Evolutionary conservation across 1,140 invertebrate species (phyloP).

Genomic region (Macrosteles quadrilineatus): DNA sequence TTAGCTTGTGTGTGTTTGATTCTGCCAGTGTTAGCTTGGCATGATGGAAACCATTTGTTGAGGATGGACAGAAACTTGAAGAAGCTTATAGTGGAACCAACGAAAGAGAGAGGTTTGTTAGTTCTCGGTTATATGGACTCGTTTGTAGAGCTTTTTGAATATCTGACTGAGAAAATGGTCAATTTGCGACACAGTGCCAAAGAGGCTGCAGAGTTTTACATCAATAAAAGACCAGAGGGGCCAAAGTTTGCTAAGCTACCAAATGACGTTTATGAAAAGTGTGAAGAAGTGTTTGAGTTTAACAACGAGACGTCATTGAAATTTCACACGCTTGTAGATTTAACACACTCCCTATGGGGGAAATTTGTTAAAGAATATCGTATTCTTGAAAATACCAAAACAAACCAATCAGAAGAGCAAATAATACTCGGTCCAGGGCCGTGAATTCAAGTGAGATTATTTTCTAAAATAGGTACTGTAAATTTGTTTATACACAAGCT

Average conservation of each 20-base stretch:
- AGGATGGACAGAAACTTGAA: background rate
- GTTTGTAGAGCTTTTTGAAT: constrained; percentile 3
- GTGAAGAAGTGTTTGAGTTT: constrained; percentile 6
- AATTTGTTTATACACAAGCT: too few relatives aligned
- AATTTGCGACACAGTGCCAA: background rate
- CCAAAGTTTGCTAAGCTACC: constrained; percentile 6
- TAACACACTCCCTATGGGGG: background rate
- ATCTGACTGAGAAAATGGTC: background rate
- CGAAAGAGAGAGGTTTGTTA: background rate
- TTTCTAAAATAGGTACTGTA: too few relatives aligned
- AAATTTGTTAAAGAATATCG: constrained; percentile 6
- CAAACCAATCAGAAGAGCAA: background rate
- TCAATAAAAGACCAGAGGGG: background rate
- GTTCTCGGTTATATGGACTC: background rate
- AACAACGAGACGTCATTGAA: background rate
- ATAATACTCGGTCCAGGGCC: constrained; percentile 1
- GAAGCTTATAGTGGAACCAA: background rate
- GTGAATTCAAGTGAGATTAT: too few relatives aligned
- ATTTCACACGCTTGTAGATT: background rate
- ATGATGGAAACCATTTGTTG: background rate
- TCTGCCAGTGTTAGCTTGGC: background rate
- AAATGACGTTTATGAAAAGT: background rate
- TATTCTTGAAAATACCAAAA: background rate
- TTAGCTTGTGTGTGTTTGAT: background rate
- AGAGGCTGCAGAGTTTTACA: background rate